These are phyloP conservation scores for Ophraella communa DNA, from an alignment of 2,888 invertebrate species.

Conservation along the genomic window DNA sequence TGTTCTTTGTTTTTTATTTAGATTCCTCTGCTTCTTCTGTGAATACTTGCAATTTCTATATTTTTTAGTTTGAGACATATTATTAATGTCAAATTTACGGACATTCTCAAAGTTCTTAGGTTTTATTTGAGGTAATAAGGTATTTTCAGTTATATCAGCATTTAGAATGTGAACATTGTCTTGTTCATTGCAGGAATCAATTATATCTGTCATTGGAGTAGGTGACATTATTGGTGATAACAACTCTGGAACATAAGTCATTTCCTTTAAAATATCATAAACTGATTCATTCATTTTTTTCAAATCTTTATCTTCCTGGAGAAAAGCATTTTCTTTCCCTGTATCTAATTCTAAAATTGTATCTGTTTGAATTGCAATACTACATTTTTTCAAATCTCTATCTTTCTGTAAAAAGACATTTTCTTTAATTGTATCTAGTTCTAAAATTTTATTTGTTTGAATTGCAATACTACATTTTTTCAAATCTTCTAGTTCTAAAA, in stretches of 20 bases:
- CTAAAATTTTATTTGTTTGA: not conserved
- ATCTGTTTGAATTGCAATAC: not conserved
- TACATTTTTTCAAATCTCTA: too few species aligned
- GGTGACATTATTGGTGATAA: conserved; percentile 28
- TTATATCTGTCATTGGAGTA: conserved; percentile 1
- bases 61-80: not conserved
- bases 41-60: not conserved
- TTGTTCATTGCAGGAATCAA: not conserved
- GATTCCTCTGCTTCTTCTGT: conserved; percentile 6
- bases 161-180: not conserved
- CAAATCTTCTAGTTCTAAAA: too few species aligned
- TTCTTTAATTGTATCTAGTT: too few species aligned
- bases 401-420: too few species aligned
- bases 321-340: not conserved
- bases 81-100: not conserved
- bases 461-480: not conserved
- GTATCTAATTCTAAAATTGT: not conserved
- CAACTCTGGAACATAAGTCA: conserved; percentile 30
- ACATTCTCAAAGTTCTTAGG: not conserved
- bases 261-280: conserved; percentile 37
- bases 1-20: conserved; percentile 12
- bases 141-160: not conserved
- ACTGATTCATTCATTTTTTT: conserved; percentile 4
- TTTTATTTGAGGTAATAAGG: not conserved
- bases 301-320: not conserved